Evolutionary conservation across 2,797 vertebrate genomes (phyloP).

Genomic region (Syngnathus rostellatus): DNA sequence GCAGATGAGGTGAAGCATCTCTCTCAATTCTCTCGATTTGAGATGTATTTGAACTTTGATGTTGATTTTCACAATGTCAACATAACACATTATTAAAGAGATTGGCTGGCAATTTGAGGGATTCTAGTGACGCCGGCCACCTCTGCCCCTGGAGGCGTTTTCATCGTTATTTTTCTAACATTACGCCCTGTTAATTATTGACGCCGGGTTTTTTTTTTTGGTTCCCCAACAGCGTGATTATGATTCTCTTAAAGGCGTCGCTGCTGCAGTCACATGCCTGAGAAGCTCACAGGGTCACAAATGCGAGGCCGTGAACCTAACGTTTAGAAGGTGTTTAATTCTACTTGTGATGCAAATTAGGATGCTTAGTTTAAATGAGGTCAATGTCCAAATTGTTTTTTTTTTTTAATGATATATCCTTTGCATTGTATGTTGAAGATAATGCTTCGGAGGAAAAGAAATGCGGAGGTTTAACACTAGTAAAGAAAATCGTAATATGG

Average conservation of each 20-base stretch:
- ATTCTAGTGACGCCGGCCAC: neutral
- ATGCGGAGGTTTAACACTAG: too few relatives aligned
- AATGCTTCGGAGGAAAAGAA: too few relatives aligned
- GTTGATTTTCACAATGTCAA: neutral
- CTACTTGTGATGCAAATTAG: constrained; percentile 2
- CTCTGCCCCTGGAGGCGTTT: neutral
- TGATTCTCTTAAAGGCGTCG: neutral
- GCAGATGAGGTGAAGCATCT: constrained; percentile 1
- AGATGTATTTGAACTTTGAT: neutral
- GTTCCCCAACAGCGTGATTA: neutral
- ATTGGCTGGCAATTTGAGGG: neutral
- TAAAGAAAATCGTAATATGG: too few relatives aligned
- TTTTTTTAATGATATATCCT: too few relatives aligned
- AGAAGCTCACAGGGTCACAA: neutral
- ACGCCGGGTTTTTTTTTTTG: neutral
- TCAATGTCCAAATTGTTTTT: neutral
- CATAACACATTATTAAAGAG: neutral
- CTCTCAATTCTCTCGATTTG: neutral
- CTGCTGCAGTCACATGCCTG: neutral
- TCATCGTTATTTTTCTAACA: neutral
- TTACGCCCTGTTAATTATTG: neutral
- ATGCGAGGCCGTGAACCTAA: neutral
- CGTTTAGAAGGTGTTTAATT: neutral
- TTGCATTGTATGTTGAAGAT: too few relatives aligned
- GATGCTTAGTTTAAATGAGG: neutral